These are phyloP conservation scores for Philereme vetulata DNA, from an alignment of 2,888 invertebrate species.

Conservation along the genomic window DNA sequence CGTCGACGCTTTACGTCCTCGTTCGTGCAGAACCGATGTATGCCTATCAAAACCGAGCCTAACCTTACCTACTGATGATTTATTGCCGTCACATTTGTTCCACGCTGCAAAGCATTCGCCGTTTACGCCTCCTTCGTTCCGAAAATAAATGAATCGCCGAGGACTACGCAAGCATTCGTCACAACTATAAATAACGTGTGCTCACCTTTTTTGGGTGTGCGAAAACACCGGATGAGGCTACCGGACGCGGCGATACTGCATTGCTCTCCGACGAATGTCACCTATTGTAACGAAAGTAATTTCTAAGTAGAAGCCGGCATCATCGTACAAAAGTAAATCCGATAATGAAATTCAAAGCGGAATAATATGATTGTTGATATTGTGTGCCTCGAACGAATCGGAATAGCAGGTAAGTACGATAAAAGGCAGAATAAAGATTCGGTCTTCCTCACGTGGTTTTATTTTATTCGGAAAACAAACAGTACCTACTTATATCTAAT, in stretches of 20 bases:
- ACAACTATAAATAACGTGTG: slow-evolving; percentile 78
- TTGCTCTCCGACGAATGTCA: slow-evolving; percentile 68
- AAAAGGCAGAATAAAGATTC: slow-evolving; percentile 47
- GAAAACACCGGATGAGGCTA: slow-evolving; percentile 79
- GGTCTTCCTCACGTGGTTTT: slow-evolving; percentile 53
- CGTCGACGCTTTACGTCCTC: slow-evolving; percentile 56
- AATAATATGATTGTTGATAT: slow-evolving; percentile 37
- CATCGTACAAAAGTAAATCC: slow-evolving; percentile 66
- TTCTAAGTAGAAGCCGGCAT: slow-evolving; percentile 64
- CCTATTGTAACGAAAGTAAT: slow-evolving; percentile 50
- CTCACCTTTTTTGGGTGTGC: slow-evolving; percentile 82
- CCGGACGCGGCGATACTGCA: slow-evolving; percentile 75
- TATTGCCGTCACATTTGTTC: slow-evolving; percentile 36
- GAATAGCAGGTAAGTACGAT: slow-evolving; percentile 58
- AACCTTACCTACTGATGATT: slow-evolving; percentile 10
- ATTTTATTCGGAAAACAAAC: no score
- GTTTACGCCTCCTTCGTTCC: slow-evolving; percentile 62
- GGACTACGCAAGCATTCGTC: slow-evolving; percentile 70
- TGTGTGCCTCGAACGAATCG: slow-evolving; percentile 33
- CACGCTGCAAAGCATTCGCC: slow-evolving; percentile 43
- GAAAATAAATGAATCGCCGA: slow-evolving; percentile 70
- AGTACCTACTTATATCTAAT: no score
- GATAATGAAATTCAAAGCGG: slow-evolving; percentile 39
- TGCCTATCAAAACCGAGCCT: slow-evolving; percentile 34
- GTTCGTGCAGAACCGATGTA: slow-evolving; percentile 71